Evolutionary conservation across 2,113 vertebrate species (phyloP).

Genomic region (Regulus satrapa): DNA sequence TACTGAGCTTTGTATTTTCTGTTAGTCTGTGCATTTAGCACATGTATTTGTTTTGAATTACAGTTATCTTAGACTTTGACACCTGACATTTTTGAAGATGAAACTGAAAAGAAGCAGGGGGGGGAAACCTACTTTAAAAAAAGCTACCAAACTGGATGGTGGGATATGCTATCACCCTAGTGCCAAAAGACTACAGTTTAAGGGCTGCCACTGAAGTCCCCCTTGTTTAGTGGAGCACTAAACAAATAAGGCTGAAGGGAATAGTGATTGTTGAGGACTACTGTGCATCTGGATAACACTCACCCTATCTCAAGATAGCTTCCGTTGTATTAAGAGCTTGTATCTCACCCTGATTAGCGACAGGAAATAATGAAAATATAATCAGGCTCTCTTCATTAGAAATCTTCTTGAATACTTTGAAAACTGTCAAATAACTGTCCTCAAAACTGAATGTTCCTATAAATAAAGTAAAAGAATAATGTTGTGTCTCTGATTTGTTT

Average conservation of each 20-base stretch:
- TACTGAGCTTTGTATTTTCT: background rate
- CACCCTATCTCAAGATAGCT: background rate
- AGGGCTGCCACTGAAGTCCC: background rate
- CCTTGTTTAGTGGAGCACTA: background rate
- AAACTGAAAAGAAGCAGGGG: rapidly evolving
- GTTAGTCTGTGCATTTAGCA: background rate
- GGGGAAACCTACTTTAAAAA: rapidly evolving
- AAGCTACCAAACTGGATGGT: background rate
- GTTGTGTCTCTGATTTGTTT: background rate
- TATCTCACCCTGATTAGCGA: background rate
- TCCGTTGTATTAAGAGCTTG: background rate
- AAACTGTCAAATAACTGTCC: background rate
- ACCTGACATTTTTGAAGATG: background rate
- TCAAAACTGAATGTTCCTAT: background rate
- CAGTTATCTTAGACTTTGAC: background rate
- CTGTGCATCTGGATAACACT: background rate
- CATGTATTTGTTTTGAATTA: background rate
- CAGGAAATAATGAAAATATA: background rate
- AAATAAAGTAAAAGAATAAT: background rate
- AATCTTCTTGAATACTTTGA: background rate
- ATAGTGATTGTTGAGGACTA: background rate
- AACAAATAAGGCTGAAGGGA: background rate
- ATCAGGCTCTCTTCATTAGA: background rate
- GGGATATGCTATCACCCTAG: background rate
- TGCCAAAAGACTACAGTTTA: background rate